These are phyloP conservation scores for Bombycilla garrulus DNA, from an alignment of 2,113 vertebrate species.

Conservation along the genomic window DNA sequence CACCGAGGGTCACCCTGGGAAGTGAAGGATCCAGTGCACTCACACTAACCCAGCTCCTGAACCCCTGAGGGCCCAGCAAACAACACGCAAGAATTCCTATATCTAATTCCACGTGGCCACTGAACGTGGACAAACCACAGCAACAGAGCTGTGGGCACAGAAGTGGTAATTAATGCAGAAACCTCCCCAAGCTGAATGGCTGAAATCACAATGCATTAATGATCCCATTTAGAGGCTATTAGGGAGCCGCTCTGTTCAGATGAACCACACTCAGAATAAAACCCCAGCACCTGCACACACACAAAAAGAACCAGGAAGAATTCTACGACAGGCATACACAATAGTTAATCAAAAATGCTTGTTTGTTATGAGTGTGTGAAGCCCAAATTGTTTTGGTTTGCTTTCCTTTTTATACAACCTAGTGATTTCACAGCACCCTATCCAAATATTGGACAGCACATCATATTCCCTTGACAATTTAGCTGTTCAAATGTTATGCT, in stretches of 20 bases:
- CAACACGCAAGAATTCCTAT: background rate
- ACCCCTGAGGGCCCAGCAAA: background rate
- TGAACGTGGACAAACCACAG: background rate
- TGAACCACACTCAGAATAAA: constrained; percentile 23
- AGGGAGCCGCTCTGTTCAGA: constrained; percentile 11
- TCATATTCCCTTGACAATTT: background rate
- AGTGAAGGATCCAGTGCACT: background rate
- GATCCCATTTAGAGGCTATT: constrained; percentile 47
- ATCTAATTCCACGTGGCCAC: background rate
- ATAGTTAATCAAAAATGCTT: constrained; percentile 26
- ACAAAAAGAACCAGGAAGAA: constrained; percentile 28
- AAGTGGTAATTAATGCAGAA: constrained; percentile 46
- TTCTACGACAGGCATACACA: background rate
- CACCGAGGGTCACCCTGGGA: background rate
- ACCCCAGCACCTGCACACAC: constrained; percentile 40
- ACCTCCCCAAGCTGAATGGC: constrained; percentile 16
- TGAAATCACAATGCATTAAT: constrained; percentile 56
- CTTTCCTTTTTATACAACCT: background rate
- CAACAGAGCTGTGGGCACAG: background rate
- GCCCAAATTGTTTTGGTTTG: background rate
- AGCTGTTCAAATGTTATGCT: background rate
- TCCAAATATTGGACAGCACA: background rate
- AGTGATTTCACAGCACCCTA: background rate
- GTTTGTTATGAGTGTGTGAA: constrained; percentile 4
- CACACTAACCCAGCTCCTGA: background rate